phyloP scores from a whole-genome alignment of 2,888 invertebrate species.

The Orthosia incerta region DNA sequence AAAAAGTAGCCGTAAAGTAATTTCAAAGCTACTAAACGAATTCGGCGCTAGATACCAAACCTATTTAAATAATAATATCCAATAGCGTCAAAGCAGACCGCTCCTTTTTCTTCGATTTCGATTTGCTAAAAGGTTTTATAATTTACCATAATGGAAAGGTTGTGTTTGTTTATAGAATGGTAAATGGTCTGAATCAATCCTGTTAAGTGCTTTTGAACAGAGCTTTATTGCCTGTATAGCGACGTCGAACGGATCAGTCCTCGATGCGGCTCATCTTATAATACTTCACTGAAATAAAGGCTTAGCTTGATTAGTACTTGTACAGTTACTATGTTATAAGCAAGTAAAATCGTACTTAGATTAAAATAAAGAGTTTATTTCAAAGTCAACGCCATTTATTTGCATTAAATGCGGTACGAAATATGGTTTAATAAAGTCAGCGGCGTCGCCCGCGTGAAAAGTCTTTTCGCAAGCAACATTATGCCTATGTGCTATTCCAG shows the following conservation, averaged over 20 bases:
- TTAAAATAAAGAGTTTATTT: background rate
- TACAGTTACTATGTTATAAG: background rate
- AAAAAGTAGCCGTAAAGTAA: background rate
- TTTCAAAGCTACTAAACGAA: constrained; percentile 14
- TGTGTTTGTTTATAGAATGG: constrained; percentile 90
- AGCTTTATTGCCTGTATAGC: constrained; percentile 89
- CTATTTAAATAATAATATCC: constrained; percentile 69
- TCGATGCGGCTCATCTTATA: constrained; percentile 62
- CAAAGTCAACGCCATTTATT: no score
- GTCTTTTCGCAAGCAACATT: no score
- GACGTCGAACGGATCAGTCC: constrained; percentile 80
- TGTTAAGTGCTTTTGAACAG: constrained; percentile 90
- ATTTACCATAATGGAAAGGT: constrained; percentile 90
- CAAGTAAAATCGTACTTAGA: background rate
- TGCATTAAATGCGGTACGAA: no score
- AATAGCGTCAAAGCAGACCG: constrained; percentile 73
- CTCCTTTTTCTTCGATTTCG: constrained; percentile 78
- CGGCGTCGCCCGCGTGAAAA: no score
- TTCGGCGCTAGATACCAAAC: constrained; percentile 57
- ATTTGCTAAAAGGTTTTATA: constrained; percentile 89
- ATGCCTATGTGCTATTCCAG: no score
- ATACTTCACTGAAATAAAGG: constrained; percentile 58
- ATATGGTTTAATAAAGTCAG: no score
- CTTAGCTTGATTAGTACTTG: constrained; percentile 32
- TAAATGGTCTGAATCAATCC: constrained; percentile 90